phyloP scores from a whole-genome alignment of 2,113 vertebrate genomes.

The Alethe diademata region DNA sequence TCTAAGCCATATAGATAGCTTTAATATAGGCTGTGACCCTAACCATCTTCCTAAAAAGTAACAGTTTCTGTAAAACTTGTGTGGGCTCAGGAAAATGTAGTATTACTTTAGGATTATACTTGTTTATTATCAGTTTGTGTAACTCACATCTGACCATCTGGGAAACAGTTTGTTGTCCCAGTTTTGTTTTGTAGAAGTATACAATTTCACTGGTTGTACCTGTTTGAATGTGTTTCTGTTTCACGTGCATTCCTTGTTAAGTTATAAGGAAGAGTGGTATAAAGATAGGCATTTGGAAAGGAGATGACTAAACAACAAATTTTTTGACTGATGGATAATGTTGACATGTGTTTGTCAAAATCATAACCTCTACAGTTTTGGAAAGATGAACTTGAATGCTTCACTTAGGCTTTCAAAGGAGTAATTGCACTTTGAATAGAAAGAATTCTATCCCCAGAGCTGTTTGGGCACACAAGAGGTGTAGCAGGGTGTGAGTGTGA shows the following conservation, averaged over 20 bases:
- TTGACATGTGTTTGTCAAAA: neutral
- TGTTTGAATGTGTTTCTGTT: neutral
- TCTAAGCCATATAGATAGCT: neutral
- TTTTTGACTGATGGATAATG: neutral
- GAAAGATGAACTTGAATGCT: neutral
- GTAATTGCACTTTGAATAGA: neutral
- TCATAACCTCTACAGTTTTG: neutral
- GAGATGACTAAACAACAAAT: neutral
- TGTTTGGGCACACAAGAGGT: neutral
- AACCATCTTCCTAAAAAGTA: neutral
- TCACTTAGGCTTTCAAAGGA: neutral
- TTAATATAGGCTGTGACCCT: neutral
- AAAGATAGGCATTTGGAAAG: neutral
- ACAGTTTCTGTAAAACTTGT: neutral
- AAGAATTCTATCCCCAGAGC: neutral
- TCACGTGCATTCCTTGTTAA: neutral
- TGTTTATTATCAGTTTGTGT: neutral
- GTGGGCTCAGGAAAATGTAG: neutral
- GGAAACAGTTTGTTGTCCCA: no score
- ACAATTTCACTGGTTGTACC: neutral
- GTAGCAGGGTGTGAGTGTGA: neutral
- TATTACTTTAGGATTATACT: neutral
- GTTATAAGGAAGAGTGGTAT: neutral
- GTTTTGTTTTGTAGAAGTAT: neutral
- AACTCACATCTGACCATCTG: accelerated